These are phyloP conservation scores for Sebastiscus tertius DNA, from an alignment of 2,797 vertebrate species.

Conservation along the genomic window DNA sequence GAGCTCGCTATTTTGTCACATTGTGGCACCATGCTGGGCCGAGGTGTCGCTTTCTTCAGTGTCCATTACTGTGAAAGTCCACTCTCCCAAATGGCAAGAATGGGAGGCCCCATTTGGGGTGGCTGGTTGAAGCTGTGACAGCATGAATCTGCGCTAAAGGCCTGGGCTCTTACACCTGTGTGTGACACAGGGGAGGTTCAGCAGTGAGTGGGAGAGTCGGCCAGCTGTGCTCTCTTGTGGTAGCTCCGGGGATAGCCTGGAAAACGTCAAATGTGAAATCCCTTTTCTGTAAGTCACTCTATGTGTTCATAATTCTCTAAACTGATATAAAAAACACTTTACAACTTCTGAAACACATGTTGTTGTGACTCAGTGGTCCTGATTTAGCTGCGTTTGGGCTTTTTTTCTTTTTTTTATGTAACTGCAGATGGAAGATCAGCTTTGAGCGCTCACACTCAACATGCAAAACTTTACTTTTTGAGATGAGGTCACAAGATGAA, in stretches of 20 bases:
- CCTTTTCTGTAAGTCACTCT: conserved; percentile 42
- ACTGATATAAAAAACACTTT: conserved; percentile 42
- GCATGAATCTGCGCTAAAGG: conserved; percentile 63
- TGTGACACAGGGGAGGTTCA: conserved; percentile 67
- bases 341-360: conserved; percentile 49
- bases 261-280: conserved; percentile 52
- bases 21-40: conserved; percentile 79
- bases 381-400: conserved; percentile 28
- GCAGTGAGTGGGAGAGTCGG: conserved; percentile 63
- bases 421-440: conserved; percentile 39
- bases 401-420: conserved; percentile 27
- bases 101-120: conserved; percentile 80
- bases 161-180: conserved; percentile 77
- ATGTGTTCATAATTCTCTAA: conserved; percentile 48
- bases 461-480: conserved; percentile 41
- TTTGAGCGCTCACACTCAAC: conserved; percentile 11
- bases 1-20: conserved; percentile 77
- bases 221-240: conserved; percentile 82
- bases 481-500: conserved; percentile 61
- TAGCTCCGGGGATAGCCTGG: conserved; percentile 66
- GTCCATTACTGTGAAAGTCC: conserved; percentile 81
- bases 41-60: conserved; percentile 82
- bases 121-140: conserved; percentile 59
- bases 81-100: conserved; percentile 84
- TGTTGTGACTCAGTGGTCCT: conserved; percentile 36